Evolutionary conservation across 1,140 invertebrate genomes (phyloP), one percentile per base, ranked within the genome.

Genomic region (Bombus sylvicola): DNA sequence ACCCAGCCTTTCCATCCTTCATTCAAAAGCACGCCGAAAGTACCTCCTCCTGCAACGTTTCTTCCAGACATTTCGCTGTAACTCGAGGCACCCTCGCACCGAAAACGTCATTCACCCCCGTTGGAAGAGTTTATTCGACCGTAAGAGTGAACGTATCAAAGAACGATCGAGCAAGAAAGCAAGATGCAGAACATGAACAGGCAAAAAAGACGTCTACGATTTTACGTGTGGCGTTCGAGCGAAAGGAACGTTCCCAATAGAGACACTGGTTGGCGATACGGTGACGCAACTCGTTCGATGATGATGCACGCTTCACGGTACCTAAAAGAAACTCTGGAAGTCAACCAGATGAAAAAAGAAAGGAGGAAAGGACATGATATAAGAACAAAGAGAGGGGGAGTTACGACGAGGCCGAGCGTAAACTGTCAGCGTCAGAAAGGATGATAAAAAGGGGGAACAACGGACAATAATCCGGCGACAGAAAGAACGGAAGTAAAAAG

Each of bases 351-450:
- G 8, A 39, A 37, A 25, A 37, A 37, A 31, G 12, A 15, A 31
- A 66, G 31, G 15, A 18, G 2, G 2, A 34, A 12, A 31, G 25
- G 15, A 37, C 18, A 68, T 34, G 31, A 15, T 37, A 8, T 15
- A 41, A 41, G 22, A 28, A 72, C 28, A 76, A 13, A 9, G 18
- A 25, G 34, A 1, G 25, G 8, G 28, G 8, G 8, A 73, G 68
- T 85, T 85, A 85, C 77, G 68, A 47, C 68, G 22, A 62, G 62
- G 39, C 53, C n/a, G n/a, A 34, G 68, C 77, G 75, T 85, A 85
- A 85, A 85, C 83, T 71, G 83, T 71, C 83, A 53, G 53, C 37
- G 39, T 37, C 31, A 34, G 31, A 25, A 22, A 53, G 43, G 47
- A 31, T 25, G 22, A 53, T 43, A 41, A 69, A 69, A 43, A 62